Conservation (phyloP, 2,797 vertebrate genomes). For the Alfaro cultratus region DNA sequence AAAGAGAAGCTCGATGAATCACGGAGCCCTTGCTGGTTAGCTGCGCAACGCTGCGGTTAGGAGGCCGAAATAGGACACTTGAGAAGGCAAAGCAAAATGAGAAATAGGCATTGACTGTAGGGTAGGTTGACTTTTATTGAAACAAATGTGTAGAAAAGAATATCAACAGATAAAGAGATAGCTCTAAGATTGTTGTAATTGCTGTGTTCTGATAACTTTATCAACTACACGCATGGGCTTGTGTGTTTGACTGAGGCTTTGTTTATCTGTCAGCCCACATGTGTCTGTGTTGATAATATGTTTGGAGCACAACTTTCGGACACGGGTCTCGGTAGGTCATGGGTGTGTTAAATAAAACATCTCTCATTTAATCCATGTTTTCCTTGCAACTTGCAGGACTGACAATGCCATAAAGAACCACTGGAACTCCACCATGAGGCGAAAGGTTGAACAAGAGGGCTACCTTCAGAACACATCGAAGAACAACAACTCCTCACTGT, state of each 20-base stretch:
- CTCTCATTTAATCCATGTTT: conserved; percentile 3
- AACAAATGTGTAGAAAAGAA: conserved; percentile 18
- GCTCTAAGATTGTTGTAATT: conserved; percentile 40
- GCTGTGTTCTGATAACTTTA: conserved; percentile 46
- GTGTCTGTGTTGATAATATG: conserved; percentile 42
- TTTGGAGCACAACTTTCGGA: conserved; percentile 2
- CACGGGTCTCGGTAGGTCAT: background rate
- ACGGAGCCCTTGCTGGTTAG: conserved; percentile 44
- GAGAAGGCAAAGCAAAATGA: conserved; percentile 13
- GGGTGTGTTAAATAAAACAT: conserved; percentile 11
- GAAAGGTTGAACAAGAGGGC: conserved; percentile 98
- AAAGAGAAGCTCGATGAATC: conserved; percentile 56
- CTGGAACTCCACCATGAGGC: conserved; percentile 99
- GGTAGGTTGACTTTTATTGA: background rate
- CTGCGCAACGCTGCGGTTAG: conserved; percentile 50
- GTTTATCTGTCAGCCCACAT: conserved; percentile 35
- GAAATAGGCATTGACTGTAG: background rate
- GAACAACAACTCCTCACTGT: conserved; percentile 79
- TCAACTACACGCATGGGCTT: conserved; percentile 26
- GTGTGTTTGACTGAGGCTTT: conserved; percentile 25
- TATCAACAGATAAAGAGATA: conserved; percentile 11
- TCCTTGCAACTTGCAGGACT: conserved; percentile 80
- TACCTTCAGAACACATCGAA: conserved; percentile 92
- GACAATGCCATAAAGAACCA: conserved; percentile 99
- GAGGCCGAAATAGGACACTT: conserved; percentile 23